Base-by-base conservation (phyloP, 2,113 vertebrate species). In the Regulus satrapa region DNA sequence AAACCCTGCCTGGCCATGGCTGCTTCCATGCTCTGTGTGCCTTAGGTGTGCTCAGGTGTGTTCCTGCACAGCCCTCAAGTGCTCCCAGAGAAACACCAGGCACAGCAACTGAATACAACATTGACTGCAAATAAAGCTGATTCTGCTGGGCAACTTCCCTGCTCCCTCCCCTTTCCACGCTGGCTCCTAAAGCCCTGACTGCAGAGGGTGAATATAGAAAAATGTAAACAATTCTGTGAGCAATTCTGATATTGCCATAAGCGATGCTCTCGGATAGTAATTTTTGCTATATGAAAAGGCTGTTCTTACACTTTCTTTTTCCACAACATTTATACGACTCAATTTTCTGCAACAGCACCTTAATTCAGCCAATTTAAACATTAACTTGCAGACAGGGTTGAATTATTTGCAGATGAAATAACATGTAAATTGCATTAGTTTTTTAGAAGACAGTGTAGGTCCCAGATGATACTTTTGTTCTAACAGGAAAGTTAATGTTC, bases 371-470 rank as follows among this genome's bases (percentile, higher is more conserved):
- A 76, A 49, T 88, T 93, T 88, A 85, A 76, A 34, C 85, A 66
- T 54, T 83, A 90, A 28, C 25, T 93, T 90, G 41, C 58, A 49
- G 58, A 73, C 9, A 52, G 10, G 23, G 15, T 7, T 68, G 46
- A 92, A 92, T 83, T 69, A 80, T 73, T 93, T 92, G 25, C 78
- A 88, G 85, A 41, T 64, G 75, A 85, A 95, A 66, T 83, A 82
- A 46, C 62, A 68, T 4, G 20, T 62, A 68, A 52, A 93, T 76
- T 86, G 21, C 40, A 51, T 43, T 80, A 20, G 3, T 23, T 71
- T 86, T 91, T 87, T 24, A 38, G 31, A 64, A 64, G 36, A 64
- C 5, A 9, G 4, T 31, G 18, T 25, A 20, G 31, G 49, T 85
- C 32, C 19, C 32, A 68, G 85, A 68, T 26, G 10, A 20, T 68